phyloP scores from a whole-genome alignment of 2,797 vertebrate species.

The Pipistrellus pipistrellus region DNA sequence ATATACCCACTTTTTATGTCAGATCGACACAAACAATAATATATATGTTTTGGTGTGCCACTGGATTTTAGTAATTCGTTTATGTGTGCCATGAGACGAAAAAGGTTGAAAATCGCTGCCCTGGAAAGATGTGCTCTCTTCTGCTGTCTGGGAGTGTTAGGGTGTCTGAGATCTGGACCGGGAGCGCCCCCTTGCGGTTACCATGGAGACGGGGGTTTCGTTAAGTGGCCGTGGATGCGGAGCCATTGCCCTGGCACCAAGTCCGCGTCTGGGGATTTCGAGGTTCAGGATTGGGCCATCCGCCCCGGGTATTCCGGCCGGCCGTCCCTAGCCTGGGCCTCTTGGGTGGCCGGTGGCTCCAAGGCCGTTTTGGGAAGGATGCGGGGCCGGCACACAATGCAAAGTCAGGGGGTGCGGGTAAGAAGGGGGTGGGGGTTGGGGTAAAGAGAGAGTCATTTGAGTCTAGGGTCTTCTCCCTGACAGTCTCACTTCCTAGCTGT shows the following conservation, averaged over 20 bases:
- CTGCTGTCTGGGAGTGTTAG: no score
- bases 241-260: no score
- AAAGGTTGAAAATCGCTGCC: neutral
- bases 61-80: neutral
- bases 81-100: neutral
- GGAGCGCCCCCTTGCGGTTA: conserved; percentile 20
- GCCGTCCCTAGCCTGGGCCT: rapidly evolving
- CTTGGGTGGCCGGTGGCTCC: neutral
- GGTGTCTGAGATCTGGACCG: neutral
- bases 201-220: neutral
- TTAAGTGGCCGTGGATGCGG: rapidly evolving
- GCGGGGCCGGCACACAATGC: neutral
- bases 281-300: rapidly evolving
- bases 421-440: no score
- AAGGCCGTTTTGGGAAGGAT: neutral
- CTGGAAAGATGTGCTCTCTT: rapidly evolving
- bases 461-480: neutral
- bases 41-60: neutral
- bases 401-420: no score
- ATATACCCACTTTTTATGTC: neutral
- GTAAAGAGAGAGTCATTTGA: neutral
- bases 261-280: neutral
- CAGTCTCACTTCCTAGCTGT: neutral
- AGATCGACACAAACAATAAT: neutral
- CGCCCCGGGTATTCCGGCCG: neutral